Evolutionary conservation across 92 coral and sea anemone genomes (phyloP), one percentile per base, ranked within the genome.

Genomic region (Zoanthus sansibaricus): DNA sequence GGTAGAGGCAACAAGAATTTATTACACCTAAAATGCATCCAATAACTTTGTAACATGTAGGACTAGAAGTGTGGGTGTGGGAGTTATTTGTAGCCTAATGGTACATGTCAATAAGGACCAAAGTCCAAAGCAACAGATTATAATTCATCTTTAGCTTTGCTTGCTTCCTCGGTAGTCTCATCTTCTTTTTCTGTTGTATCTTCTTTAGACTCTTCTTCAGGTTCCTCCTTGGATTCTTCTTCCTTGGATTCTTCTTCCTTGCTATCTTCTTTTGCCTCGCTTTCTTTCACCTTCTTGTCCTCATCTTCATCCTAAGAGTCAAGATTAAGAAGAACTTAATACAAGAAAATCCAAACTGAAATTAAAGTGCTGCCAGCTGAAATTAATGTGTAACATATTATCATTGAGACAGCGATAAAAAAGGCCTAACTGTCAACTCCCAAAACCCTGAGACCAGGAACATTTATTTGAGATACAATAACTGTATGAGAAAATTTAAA

Each of bases 71-170:
- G 58, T 62, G 85, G 18, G 74, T 25, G 61, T 33, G 25, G 62
- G 73, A 66, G 75, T 17, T 13, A 33, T 44, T 51, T 62, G 55
- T 16, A 45, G 62, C 84, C 84, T 59, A 62, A 62, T 4, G 72
- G 52, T 76, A 76, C 9, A 30, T 14, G 6, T 25, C 6, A 66
- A 46, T 13, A 10, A 67, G 62, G n/a, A 64, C 44, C n/a, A n/a
- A 46, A 80, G 67, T 76, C 17, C 68, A 76, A 76, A 49, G 37
- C 66, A 45, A 1, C 4, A 44, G 87, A 72, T 91, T 91, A 95
- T 85, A 95, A 91, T 89, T 95, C 98, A 84, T 95, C 98, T 77
- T 94, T 93, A 76, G 92, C 30, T 45, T 87, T 78, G 42, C 92
- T 72, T 87, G 94, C 98, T 86, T 94, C 96, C 44, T 89, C 92